A percentile compares a stretch with the other conserved stretches of the same genome.
These are phyloP conservation scores for Xenopus tropicalis DNA, from an alignment of 2,113 vertebrate genomes.

Conservation along the genomic window DNA sequence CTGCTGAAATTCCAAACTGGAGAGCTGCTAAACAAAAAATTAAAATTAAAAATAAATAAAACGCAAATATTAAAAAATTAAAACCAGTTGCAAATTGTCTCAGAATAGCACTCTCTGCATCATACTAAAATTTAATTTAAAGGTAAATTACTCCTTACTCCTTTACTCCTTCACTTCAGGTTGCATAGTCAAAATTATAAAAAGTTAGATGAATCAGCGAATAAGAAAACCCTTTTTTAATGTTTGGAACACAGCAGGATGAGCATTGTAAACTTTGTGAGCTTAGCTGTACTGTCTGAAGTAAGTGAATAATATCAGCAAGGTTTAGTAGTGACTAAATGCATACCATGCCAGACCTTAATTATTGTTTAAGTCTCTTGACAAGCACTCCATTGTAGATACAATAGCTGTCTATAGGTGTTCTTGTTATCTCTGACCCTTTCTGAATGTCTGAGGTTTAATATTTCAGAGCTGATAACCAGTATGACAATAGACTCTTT, in stretches of 20 bases:
- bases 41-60: too few relatives aligned
- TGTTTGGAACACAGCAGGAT: neutral
- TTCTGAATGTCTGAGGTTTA: conserved; percentile 57
- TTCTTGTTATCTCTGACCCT: conserved; percentile 51
- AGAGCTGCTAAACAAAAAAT: too few relatives aligned
- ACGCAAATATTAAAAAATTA: too few relatives aligned
- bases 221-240: too few relatives aligned
- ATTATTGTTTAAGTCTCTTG: conserved; percentile 53
- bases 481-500: conserved; percentile 57
- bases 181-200: too few relatives aligned
- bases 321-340: conserved; percentile 46
- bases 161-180: too few relatives aligned
- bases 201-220: too few relatives aligned
- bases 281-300: conserved; percentile 28
- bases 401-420: conserved; percentile 49
- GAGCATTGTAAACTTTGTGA: neutral
- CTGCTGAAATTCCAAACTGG: too few relatives aligned
- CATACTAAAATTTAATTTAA: too few relatives aligned
- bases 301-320: conserved; percentile 29
- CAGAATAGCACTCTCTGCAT: too few relatives aligned
- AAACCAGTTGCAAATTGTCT: too few relatives aligned
- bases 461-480: conserved; percentile 60
- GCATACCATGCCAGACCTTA: conserved; percentile 46
- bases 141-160: too few relatives aligned
- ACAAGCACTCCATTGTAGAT: conserved; percentile 48